These are phyloP conservation scores for Macrosteles quadrilineatus DNA, from an alignment of 1,140 invertebrate genomes.

Conservation along the genomic window DNA sequence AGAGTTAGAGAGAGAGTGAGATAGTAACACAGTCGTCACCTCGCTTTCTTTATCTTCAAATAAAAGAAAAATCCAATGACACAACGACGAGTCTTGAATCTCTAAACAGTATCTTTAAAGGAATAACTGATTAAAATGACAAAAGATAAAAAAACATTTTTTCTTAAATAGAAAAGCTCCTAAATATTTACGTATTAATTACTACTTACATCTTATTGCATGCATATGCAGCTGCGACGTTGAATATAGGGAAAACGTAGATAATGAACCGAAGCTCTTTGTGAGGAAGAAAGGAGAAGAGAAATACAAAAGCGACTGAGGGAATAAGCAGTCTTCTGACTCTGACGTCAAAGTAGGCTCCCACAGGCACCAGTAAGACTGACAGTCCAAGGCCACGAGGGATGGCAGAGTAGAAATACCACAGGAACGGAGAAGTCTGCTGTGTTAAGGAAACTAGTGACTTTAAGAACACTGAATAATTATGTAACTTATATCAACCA, in stretches of 20 bases:
- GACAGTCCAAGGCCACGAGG: constrained; percentile 85
- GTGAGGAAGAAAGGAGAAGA: constrained; percentile 96
- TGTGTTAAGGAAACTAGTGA: not conserved
- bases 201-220: constrained; percentile 84
- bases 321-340: constrained; percentile 70
- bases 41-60: too few relatives aligned
- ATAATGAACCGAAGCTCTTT: constrained; percentile 99
- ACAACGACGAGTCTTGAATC: too few relatives aligned
- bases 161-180: too few relatives aligned
- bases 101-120: too few relatives aligned
- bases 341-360: constrained; percentile 71
- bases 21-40: too few relatives aligned
- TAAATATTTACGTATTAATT: too few relatives aligned
- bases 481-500: too few relatives aligned
- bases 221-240: constrained; percentile 83
- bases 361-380: constrained; percentile 78
- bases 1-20: too few relatives aligned
- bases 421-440: constrained; percentile 92
- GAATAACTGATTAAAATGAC: too few relatives aligned
- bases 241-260: constrained; percentile 93
- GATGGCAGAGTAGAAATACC: constrained; percentile 98
- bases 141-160: too few relatives aligned
- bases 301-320: constrained; percentile 77
- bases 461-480: too few relatives aligned
- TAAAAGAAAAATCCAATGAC: too few relatives aligned